These are phyloP conservation scores for Gulo gulo DNA, from an alignment of 2,113 vertebrate species.

Conservation along the genomic window DNA sequence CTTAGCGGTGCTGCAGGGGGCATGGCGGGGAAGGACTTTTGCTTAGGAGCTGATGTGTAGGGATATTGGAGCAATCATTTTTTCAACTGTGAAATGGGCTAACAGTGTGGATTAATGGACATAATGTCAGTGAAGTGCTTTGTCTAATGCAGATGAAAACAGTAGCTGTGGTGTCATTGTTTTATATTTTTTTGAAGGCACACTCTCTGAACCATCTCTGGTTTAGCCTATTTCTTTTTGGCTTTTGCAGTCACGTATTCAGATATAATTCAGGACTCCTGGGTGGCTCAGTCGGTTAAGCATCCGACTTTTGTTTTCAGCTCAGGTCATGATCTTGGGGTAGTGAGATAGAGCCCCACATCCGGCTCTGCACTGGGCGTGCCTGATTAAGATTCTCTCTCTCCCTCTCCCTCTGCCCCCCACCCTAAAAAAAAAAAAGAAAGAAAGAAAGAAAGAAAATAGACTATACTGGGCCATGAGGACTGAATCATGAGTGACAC, in stretches of 20 bases:
- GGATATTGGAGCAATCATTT: neutral
- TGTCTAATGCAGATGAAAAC: neutral
- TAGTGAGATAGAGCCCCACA: neutral
- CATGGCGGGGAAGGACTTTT: neutral
- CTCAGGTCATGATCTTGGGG: neutral
- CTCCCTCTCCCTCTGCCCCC: neutral
- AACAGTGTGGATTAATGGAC: neutral
- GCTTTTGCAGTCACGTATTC: neutral
- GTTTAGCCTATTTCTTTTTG: too few species aligned
- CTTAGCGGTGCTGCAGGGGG: neutral
- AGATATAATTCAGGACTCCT: neutral
- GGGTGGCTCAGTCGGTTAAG: neutral
- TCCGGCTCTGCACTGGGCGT: neutral
- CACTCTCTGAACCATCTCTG: neutral
- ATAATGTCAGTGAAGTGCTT: neutral
- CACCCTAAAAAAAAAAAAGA: neutral
- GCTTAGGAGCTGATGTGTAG: neutral
- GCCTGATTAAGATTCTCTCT: neutral
- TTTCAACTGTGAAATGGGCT: neutral
- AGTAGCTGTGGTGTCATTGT: neutral
- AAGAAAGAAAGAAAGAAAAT: neutral
- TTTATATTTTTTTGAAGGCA: neutral
- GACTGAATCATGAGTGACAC: neutral
- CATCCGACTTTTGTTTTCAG: neutral
- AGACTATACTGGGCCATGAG: fast-evolving